Base-by-base conservation (phyloP, 2,113 vertebrate genomes). In the Machaerirhynchus nigripectus region DNA sequence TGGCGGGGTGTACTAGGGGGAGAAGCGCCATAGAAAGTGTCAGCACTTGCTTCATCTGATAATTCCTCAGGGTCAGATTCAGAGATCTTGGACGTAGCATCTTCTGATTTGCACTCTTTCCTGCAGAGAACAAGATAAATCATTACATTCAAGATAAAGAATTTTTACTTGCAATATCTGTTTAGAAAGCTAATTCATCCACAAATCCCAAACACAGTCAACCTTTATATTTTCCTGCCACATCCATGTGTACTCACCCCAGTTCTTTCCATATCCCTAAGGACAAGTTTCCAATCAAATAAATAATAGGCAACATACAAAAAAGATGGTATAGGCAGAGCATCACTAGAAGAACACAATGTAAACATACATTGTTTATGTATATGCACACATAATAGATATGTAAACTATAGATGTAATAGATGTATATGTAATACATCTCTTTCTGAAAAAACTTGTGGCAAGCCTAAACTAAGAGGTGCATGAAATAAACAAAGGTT, bases 1-100 rank as follows among this genome's bases (percentile, higher is more conserved):
- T 99, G 99, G 37, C 99, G 98, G n/a, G 98, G 97, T 40, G 98
- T 99, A 93, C 96, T 98, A 47, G 99, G 99, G 74, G 99, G 99
- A 90, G 99, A 99, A 76, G 98, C 92, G 85, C 98, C 96, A 77
- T 99, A 99, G 69, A 99, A 98, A 74, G 97, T 98, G 93, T 99
- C 99, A 71, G 98, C 91, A 49, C 95, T 98, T 59, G 97, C 90
- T 95, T 99, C 99, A 91, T 99, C 99, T 94, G 98, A 98, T 87
- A 98, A 97, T 84, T 99, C 99, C 93, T 98, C 98, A 33, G 96
- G 92, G 73, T 99, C 99, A n/a, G 97, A 97, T 49, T 98, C 98
- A 17, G 96, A 97, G 94, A 93, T 96, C 96, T 96, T 98, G 82
- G 96, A 97, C 92, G 98, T 83, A 59, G 93, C 98, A 97, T 99